Conservation (phyloP, 2,113 vertebrate genomes). For the Corythornis madagascariensis region DNA sequence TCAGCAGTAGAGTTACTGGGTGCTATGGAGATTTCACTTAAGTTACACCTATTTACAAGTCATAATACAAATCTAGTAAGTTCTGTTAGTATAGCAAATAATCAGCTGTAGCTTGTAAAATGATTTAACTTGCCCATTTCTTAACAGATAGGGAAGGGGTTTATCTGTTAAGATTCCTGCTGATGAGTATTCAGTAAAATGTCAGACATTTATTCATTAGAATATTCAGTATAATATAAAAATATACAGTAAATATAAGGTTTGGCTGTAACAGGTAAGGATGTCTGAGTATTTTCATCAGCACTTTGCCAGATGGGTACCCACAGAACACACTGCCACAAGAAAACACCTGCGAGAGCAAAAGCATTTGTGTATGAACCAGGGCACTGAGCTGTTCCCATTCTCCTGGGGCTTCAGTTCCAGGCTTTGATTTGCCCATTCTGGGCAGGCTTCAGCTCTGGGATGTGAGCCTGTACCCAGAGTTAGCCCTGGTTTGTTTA, state of each 20-base stretch:
- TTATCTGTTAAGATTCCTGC: constrained; percentile 3
- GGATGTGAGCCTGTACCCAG: neutral
- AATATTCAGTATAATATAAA: constrained; percentile 55
- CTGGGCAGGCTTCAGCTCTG: neutral
- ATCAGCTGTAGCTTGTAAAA: constrained; percentile 40
- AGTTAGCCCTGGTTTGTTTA: neutral
- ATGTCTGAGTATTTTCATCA: constrained; percentile 27
- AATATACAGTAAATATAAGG: constrained; percentile 63
- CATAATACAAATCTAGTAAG: constrained; percentile 32
- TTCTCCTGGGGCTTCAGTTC: neutral
- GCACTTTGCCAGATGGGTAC: neutral
- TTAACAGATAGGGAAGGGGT: neutral
- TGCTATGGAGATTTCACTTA: constrained; percentile 20
- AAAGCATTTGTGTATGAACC: neutral
- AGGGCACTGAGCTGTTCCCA: neutral
- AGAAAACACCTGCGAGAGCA: neutral
- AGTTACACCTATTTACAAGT: constrained; percentile 61
- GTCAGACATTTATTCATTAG: constrained; percentile 40
- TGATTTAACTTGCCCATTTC: neutral
- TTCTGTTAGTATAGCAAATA: constrained; percentile 53
- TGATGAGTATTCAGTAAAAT: constrained; percentile 21
- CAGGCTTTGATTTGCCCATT: neutral
- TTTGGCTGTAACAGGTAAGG: neutral
- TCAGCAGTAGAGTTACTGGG: neutral
- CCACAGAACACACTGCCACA: neutral